phyloP scores from a whole-genome alignment of 2,888 invertebrate genomes.

The Tipula vernalis region DNA sequence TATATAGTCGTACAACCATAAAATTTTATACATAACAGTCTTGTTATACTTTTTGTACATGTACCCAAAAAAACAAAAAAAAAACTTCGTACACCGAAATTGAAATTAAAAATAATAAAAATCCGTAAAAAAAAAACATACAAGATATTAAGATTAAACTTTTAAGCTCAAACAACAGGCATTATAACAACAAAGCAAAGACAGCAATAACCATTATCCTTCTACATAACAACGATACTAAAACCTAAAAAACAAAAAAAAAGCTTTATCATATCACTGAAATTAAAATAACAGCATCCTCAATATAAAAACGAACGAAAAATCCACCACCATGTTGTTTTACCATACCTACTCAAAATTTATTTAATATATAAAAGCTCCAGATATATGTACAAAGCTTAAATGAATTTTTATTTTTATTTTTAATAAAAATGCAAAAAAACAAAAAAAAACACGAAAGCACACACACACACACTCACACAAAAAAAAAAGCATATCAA shows the following conservation, averaged over 20 bases:
- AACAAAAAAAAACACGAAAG: background rate
- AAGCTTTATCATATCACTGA: conserved; percentile 1
- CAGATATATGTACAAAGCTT: background rate
- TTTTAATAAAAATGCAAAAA: background rate
- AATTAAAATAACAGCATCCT: background rate
- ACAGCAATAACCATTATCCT: background rate
- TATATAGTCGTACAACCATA: background rate
- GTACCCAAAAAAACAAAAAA: background rate
- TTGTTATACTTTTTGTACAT: background rate
- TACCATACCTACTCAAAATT: background rate
- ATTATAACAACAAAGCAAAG: background rate
- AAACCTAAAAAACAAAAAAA: background rate
- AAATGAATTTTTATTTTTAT: background rate
- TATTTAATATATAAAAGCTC: background rate
- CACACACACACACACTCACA: background rate
- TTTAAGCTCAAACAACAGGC: background rate
- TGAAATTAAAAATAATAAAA: background rate
- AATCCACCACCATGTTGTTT: background rate
- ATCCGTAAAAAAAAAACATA: background rate
- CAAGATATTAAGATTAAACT: background rate
- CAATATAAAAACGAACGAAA: background rate
- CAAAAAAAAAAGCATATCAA: too few species aligned
- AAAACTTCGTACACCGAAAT: background rate
- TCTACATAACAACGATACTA: background rate
- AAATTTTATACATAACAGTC: background rate